Evolutionary conservation across 2,888 invertebrate genomes (phyloP), one percentile per base, ranked within the genome.

Genomic region (Scaptomyza cyrtandrae): DNA sequence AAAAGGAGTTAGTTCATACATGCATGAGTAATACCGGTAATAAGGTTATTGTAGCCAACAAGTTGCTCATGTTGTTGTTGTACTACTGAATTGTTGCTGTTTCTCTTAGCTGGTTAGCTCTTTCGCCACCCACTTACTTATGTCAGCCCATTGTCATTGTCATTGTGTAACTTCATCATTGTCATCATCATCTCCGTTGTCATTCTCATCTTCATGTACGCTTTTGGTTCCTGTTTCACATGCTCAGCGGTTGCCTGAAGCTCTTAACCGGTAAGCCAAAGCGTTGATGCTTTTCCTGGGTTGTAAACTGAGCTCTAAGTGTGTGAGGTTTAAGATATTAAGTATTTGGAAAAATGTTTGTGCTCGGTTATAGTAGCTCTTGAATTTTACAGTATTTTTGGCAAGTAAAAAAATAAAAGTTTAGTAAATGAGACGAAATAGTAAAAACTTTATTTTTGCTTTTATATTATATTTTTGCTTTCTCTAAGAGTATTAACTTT

Each of bases 131-230:
- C 62, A 35, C 50, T 63, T 44, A 65, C 67, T 60, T 70, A 48
- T 43, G 59, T 44, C 62, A 57, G 33, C 27, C 54, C 58, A 64
- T 75, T 78, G 78, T 77, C 58, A 64, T 74, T 78, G 78, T 77
- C 58, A 64, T 74, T 74, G 73, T 73, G 55, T 41, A 46, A n/a
- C 49, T 31, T 44, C 56, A 50, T 35, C 50, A 50, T 50, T 19
- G n/a, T 24, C n/a, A 24, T 19, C 35, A 19, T 19, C 24, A 19
- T 19, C 35, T 50, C 6, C 24, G 35, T 14, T 33, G 16, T 19
- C 55, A 50, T 55, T 41, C 44, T n/a, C 33, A 45, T 44, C 37
- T 43, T 68, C 49, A 54, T 45, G 5, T 16, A 3, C 43, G 11
- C 71, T 50, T 64, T 59, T 16, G 43, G 53, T 45, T 63, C 48